Conservation (phyloP, 2,797 vertebrate species). For the Luscinia luscinia region DNA sequence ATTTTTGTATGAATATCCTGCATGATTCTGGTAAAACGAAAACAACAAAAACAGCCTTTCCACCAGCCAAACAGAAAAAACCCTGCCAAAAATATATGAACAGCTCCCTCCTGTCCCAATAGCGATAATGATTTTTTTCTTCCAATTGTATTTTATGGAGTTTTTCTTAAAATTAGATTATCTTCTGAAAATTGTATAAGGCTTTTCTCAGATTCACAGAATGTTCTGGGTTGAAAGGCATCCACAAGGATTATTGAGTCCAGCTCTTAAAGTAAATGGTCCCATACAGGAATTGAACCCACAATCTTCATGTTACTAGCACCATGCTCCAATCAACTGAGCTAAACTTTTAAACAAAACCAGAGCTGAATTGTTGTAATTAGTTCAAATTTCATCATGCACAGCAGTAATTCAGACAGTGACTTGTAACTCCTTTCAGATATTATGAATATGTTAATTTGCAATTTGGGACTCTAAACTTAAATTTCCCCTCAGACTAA, state of each 20-base stretch:
- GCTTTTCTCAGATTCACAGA: background rate
- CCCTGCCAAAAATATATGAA: background rate
- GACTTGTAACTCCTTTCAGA: background rate
- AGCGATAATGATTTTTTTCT: background rate
- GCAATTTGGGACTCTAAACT: background rate
- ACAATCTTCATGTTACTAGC: background rate
- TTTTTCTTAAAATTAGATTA: background rate
- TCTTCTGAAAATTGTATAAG: background rate
- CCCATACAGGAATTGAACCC: background rate
- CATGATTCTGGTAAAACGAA: slow-evolving; percentile 23
- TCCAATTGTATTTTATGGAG: background rate
- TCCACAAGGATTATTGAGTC: background rate
- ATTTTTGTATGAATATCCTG: slow-evolving; percentile 41
- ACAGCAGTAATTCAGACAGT: background rate
- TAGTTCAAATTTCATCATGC: background rate
- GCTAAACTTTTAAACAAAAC: background rate
- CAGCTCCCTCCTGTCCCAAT: background rate
- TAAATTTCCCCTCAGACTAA: background rate
- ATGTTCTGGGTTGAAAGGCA: background rate
- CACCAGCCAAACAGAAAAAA: background rate
- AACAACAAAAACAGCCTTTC: background rate
- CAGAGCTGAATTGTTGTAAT: background rate
- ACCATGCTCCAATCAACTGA: background rate
- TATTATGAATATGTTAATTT: background rate
- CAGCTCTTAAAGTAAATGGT: background rate